Percentiles rank a stretch among this genome's conserved stretches.
phyloP scores from a whole-genome alignment of 1,140 invertebrate genomes.

The Brachionus manjavacas region DNA sequence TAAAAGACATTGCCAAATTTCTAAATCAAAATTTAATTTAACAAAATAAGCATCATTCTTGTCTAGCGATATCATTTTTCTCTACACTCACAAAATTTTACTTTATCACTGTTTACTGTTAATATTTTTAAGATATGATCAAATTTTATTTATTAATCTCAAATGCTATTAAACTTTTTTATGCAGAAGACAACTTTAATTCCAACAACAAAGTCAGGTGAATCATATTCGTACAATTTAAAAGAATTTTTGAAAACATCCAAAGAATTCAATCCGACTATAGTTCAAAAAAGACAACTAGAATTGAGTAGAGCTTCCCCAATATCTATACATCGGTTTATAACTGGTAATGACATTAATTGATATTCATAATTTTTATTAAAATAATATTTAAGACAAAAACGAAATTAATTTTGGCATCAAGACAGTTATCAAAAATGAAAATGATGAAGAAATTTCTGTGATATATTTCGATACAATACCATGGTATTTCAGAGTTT shows the following conservation, averaged over 20 bases:
- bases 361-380: slow-evolving; percentile 7
- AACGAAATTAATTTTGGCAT: slow-evolving; percentile 33
- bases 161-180: not conserved
- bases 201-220: not conserved
- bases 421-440: slow-evolving; percentile 34
- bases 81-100: not conserved
- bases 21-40: no score
- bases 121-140: not conserved
- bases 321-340: slow-evolving; percentile 72
- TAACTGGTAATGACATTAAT: slow-evolving; percentile 63
- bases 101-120: not conserved
- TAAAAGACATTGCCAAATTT: no score
- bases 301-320: slow-evolving; percentile 62
- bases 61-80: not conserved
- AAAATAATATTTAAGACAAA: not conserved
- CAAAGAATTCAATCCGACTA: slow-evolving; percentile 14
- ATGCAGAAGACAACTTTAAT: not conserved
- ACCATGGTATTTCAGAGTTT: slow-evolving; percentile 89
- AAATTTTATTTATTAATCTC: not conserved
- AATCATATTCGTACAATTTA: not conserved
- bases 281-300: slow-evolving; percentile 22
- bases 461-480: slow-evolving; percentile 62
- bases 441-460: slow-evolving; percentile 46
- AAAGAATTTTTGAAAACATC: not conserved
- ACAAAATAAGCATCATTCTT: not conserved